A percentile compares a stretch with the other conserved stretches of the same genome.
Conservation (phyloP, 2,797 vertebrate genomes). For the Parauchenoglanis ngamensis region DNA sequence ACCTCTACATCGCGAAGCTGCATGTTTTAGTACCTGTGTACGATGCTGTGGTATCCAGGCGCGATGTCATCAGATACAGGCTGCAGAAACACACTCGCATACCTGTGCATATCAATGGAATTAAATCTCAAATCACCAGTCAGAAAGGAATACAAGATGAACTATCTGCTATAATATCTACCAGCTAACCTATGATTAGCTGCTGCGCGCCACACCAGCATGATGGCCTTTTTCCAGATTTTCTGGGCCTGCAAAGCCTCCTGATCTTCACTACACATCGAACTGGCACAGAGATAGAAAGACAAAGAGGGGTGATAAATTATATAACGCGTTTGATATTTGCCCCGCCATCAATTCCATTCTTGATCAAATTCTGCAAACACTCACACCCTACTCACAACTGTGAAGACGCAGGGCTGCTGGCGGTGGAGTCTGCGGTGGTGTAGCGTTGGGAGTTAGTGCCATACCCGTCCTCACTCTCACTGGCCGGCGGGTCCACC, state of each 20-base stretch:
- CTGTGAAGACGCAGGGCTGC: slow-evolving; percentile 97
- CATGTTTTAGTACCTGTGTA: slow-evolving; percentile 82
- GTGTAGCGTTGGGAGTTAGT: slow-evolving; percentile 92
- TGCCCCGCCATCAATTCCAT: too few relatives aligned
- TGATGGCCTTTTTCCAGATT: slow-evolving; percentile 99
- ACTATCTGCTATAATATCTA: too few relatives aligned
- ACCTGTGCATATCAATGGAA: slow-evolving; percentile 64
- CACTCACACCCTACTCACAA: slow-evolving; percentile 81
- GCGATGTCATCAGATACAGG: slow-evolving; percentile 93
- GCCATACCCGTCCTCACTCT: slow-evolving; percentile 96
- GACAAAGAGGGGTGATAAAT: neutral
- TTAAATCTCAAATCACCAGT: neutral
- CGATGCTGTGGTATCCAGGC: slow-evolving; percentile 91
- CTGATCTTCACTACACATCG: slow-evolving; percentile 96
- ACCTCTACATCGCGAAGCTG: neutral
- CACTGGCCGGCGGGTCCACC: slow-evolving; percentile 93
- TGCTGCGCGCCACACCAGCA: slow-evolving; percentile 98
- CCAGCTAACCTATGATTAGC: slow-evolving; percentile 91
- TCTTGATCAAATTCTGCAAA: neutral
- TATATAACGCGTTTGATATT: neutral
- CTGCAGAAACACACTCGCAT: slow-evolving; percentile 87
- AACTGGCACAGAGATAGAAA: slow-evolving; percentile 71
- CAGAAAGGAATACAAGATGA: neutral
- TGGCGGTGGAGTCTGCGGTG: slow-evolving; percentile 92
- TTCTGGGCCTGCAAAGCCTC: slow-evolving; percentile 98